A percentile compares a stretch with the other conserved stretches of the same genome.
Conservation (phyloP, 2,113 vertebrate genomes). For the Haliaeetus leucogaster region DNA sequence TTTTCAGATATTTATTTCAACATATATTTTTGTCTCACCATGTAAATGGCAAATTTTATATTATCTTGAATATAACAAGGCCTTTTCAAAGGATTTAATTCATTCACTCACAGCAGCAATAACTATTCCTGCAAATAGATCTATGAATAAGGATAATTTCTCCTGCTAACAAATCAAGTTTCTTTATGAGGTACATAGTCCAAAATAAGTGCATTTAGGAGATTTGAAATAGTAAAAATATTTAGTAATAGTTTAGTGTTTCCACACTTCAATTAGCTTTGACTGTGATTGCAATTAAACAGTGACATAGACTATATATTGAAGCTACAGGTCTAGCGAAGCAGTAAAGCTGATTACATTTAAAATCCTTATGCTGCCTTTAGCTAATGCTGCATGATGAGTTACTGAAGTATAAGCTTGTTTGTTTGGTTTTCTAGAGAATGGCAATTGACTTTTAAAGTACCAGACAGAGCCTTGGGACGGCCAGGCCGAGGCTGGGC, state of each 20-base stretch:
- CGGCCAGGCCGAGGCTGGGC: no score
- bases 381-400: not conserved
- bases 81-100: not conserved
- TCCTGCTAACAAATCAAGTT: not conserved
- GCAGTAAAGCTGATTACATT: not conserved
- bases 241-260: not conserved
- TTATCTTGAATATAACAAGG: not conserved
- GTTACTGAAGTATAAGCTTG: not conserved
- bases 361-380: not conserved
- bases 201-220: not conserved
- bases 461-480: accelerated
- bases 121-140: not conserved
- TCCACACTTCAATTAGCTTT: not conserved
- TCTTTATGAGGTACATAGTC: not conserved
- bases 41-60: not conserved
- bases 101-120: not conserved
- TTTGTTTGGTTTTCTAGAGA: not conserved
- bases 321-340: not conserved
- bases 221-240: not conserved
- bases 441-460: not conserved
- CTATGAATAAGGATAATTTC: not conserved
- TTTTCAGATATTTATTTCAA: not conserved
- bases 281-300: not conserved
- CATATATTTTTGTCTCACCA: not conserved
- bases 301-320: not conserved